Evolutionary conservation across 2,113 vertebrate genomes (phyloP), one percentile per base, ranked within the genome.

Genomic region (Rhinichthys klamathensis): DNA sequence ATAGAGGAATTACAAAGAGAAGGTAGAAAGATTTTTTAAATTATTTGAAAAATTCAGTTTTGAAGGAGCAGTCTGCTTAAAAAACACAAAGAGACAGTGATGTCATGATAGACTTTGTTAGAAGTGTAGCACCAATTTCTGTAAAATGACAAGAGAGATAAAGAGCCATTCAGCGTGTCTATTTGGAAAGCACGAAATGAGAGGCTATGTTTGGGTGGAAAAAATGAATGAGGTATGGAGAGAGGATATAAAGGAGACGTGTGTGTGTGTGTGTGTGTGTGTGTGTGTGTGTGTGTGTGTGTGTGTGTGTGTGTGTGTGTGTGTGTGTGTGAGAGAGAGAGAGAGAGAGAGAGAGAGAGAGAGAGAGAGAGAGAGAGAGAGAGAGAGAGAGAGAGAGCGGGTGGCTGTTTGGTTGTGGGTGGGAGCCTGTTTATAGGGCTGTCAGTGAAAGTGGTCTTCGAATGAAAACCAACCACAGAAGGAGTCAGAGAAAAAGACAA

Each of bases 171-270:
- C 67, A 73, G 32, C 46, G 3, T 32, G 75, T 2, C 78, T 70
- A 35, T 73, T 46, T 73, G 80, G 32, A 30, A 80, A 18, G 46
- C n/a, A 41, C 30, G 2, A 49, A 56, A 63, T 61, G 75, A 80
- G 74, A 83, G 69, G 77, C 54, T 46, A 32, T 69, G 70, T 73
- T 69, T 67, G 81, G 44, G 38, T 35, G 2, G 38, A 49, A 80
- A 79, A 38, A 56, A 65, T 69, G 75, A 84, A 70, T 74, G 75
- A 83, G 54, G 41, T 15, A 41, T 69, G 69, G n/a, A 72, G 74
- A 67, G 1, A 60, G 58, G 73, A 56, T 54, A 54, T 41, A 51
- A 72, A 51, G 41, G n/a, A 51, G 41, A 61, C 2, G 15, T 16
- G 49, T 51, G 49, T 13, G 12, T 49, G 6, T 4, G 49, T 49